A percentile compares a stretch with the other conserved stretches of the same genome.
Conservation (phyloP, 2,888 invertebrate genomes). For the Actias luna region DNA sequence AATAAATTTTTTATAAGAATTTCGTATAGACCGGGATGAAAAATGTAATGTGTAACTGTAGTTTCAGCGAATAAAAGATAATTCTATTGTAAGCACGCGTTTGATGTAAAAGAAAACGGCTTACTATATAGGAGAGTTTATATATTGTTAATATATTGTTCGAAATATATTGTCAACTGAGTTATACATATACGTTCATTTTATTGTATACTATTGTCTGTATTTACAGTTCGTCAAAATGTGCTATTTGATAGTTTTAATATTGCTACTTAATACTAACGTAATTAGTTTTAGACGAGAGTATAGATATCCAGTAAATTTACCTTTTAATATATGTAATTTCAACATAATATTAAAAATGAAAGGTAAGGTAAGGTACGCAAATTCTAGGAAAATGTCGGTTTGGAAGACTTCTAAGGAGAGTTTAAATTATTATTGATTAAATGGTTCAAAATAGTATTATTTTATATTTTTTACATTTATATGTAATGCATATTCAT, state of each 20-base stretch:
- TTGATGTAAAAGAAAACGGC: not conserved
- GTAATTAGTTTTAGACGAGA: conserved; percentile 13
- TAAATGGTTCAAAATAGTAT: no score
- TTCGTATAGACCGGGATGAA: not conserved
- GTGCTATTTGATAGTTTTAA: no score
- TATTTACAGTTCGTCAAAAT: no score
- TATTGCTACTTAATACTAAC: not conserved
- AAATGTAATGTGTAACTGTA: no score
- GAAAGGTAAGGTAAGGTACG: no score
- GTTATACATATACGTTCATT: not conserved
- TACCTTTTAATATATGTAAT: no score
- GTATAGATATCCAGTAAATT: conserved; percentile 11
- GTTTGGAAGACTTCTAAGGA: no score
- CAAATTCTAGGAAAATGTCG: no score
- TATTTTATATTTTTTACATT: no score
- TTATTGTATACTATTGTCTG: not conserved
- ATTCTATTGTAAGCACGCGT: not conserved
- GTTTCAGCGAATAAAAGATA: not conserved
- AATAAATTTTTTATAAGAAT: not conserved
- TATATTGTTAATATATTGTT: not conserved
- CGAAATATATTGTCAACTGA: not conserved
- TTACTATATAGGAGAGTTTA: not conserved
- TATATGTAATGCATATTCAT: no score
- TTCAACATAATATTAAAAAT: no score
- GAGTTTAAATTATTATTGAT: no score